Evolutionary conservation across 2,797 vertebrate genomes (phyloP).

Genomic region (Threskiornis aethiopicus): DNA sequence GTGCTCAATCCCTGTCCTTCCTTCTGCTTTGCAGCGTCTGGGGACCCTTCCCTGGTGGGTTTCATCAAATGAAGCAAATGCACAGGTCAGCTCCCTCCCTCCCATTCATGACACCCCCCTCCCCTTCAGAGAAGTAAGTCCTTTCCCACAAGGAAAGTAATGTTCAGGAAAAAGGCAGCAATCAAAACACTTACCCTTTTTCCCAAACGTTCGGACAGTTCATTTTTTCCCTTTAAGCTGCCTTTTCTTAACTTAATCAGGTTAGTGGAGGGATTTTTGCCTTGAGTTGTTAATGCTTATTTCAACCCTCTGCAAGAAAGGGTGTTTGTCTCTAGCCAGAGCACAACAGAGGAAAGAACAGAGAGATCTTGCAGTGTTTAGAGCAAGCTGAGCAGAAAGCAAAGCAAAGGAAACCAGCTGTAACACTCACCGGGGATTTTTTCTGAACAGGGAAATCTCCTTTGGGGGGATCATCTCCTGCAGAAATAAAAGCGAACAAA

Average conservation of each 20-base stretch:
- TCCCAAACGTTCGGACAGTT: background rate
- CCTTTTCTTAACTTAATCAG: conserved; percentile 54
- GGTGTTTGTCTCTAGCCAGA: conserved; percentile 49
- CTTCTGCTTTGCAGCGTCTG: background rate
- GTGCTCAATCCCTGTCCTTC: background rate
- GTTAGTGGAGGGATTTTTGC: conserved; percentile 54
- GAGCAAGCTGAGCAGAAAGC: conserved; percentile 51
- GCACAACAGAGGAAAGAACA: conserved; percentile 53
- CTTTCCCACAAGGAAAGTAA: background rate
- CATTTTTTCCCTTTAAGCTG: background rate
- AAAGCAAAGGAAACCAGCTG: conserved; percentile 23
- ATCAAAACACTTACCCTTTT: background rate
- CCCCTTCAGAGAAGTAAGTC: background rate
- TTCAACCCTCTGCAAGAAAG: conserved; percentile 54
- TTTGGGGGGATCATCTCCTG: conserved; percentile 69
- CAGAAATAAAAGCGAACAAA: conserved; percentile 74
- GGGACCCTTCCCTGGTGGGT: background rate
- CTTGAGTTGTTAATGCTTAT: conserved; percentile 41
- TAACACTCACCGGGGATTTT: conserved; percentile 74
- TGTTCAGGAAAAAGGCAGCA: background rate
- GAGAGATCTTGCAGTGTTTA: conserved; percentile 31
- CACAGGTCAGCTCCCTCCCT: background rate
- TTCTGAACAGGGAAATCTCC: conserved; percentile 61
- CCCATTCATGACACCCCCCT: background rate
- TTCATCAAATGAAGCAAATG: background rate